Evolutionary conservation across 92 coral and sea anemone genomes (phyloP).

Genomic region (Meandrina meandrites): DNA sequence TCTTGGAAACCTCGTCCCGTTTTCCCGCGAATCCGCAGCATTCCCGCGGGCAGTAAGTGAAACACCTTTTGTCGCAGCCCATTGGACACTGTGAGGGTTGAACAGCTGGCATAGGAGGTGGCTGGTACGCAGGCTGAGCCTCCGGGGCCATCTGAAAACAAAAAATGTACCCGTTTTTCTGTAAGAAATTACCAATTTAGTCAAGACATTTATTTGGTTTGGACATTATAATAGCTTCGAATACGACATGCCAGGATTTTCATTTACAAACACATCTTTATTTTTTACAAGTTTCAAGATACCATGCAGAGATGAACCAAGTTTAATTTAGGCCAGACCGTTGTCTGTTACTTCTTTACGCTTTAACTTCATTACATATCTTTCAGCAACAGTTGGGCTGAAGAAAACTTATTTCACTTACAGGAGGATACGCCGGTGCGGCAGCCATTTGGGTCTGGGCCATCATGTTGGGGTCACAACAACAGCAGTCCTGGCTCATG

Average conservation of each 20-base stretch:
- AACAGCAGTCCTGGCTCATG: slow-evolving; percentile 78
- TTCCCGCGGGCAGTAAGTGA: slow-evolving; percentile 75
- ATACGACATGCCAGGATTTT: no score
- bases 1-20: slow-evolving; percentile 54
- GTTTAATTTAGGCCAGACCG: neutral
- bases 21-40: slow-evolving; percentile 83
- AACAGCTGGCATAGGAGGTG: slow-evolving; percentile 41
- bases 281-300: no score
- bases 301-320: neutral
- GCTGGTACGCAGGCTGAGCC: slow-evolving; percentile 42
- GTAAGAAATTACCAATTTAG: neutral
- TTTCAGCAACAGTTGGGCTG: neutral
- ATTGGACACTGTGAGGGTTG: slow-evolving; percentile 66
- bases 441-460: slow-evolving; percentile 30
- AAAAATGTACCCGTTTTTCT: neutral
- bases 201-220: no score
- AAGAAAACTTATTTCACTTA: neutral
- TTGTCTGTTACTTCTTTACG: no score
- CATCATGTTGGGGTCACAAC: slow-evolving; percentile 65
- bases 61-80: slow-evolving; percentile 70
- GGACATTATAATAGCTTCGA: no score
- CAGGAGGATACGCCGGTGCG: slow-evolving; percentile 25
- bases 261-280: no score
- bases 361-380: neutral
- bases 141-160: slow-evolving; percentile 20